Evolutionary conservation across 2,888 invertebrate genomes (phyloP).

Genomic region (Gymnocheta viridis): DNA sequence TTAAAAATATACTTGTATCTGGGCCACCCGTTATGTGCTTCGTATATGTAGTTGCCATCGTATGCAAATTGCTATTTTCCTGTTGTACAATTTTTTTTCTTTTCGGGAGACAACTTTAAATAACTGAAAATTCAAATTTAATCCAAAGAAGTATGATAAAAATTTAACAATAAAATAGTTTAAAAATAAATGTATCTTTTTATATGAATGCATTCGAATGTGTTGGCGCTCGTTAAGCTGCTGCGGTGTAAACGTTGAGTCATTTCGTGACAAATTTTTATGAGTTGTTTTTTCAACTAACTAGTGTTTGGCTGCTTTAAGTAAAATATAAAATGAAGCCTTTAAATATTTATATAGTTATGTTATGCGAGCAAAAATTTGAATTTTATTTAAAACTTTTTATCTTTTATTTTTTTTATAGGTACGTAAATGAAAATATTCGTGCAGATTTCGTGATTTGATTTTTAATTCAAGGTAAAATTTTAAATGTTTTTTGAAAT

Average conservation of each 20-base stretch:
- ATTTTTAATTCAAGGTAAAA: conserved; percentile 46
- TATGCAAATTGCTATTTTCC: conserved; percentile 64
- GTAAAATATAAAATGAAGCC: conserved; percentile 12
- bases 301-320: conserved; percentile 45
- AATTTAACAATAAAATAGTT: conserved; percentile 56
- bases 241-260: conserved; percentile 35
- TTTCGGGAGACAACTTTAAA: conserved; percentile 9
- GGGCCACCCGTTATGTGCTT: no score
- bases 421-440: conserved; percentile 46
- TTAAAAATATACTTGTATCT: no score
- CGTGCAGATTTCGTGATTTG: conserved; percentile 24
- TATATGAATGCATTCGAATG: conserved; percentile 2
- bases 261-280: conserved; percentile 42
- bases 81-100: conserved; percentile 47
- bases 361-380: background rate
- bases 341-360: background rate
- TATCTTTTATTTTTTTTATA: conserved; percentile 27
- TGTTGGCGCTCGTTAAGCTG: background rate
- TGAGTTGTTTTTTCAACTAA: background rate
- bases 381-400: conserved; percentile 18
- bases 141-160: conserved; percentile 27
- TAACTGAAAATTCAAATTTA: conserved; percentile 25
- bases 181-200: background rate
- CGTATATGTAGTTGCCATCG: conserved; percentile 15
- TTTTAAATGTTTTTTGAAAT: background rate